These are phyloP conservation scores for Hyppa rectilinea DNA, from an alignment of 2,888 invertebrate genomes.

Conservation along the genomic window DNA sequence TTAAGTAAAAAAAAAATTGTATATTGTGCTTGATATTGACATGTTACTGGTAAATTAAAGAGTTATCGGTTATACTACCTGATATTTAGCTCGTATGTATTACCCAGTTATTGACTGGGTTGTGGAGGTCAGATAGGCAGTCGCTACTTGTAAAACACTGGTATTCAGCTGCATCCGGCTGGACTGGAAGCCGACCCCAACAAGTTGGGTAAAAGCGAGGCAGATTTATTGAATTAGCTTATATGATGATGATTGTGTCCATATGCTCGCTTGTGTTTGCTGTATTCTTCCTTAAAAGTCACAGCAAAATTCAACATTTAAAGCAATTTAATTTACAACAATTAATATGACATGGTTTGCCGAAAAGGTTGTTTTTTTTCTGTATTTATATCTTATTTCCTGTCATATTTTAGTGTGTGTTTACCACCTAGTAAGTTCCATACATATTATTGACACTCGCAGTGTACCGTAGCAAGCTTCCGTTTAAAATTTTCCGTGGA, in stretches of 20 bases:
- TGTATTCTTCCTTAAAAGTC: too few species aligned
- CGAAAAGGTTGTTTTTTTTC: background rate
- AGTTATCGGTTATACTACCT: background rate
- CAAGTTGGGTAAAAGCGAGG: too few species aligned
- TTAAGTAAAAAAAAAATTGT: too few species aligned
- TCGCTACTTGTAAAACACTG: too few species aligned
- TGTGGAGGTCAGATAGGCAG: too few species aligned
- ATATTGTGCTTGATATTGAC: background rate
- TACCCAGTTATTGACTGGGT: too few species aligned
- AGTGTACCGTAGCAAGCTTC: constrained; percentile 20
- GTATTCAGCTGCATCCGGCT: too few species aligned
- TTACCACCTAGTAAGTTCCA: background rate
- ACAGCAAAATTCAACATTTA: background rate
- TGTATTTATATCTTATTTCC: background rate
- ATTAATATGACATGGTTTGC: background rate
- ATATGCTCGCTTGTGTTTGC: background rate
- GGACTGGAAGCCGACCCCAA: too few species aligned
- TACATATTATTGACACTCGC: background rate
- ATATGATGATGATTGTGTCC: background rate
- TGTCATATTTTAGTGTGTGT: background rate
- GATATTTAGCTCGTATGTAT: too few species aligned
- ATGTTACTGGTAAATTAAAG: background rate
- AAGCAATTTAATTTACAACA: background rate
- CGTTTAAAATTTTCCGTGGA: constrained; percentile 31
- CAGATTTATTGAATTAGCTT: too few species aligned